Conservation (phyloP, 2,797 vertebrate genomes). For the Protonibea diacanthus region DNA sequence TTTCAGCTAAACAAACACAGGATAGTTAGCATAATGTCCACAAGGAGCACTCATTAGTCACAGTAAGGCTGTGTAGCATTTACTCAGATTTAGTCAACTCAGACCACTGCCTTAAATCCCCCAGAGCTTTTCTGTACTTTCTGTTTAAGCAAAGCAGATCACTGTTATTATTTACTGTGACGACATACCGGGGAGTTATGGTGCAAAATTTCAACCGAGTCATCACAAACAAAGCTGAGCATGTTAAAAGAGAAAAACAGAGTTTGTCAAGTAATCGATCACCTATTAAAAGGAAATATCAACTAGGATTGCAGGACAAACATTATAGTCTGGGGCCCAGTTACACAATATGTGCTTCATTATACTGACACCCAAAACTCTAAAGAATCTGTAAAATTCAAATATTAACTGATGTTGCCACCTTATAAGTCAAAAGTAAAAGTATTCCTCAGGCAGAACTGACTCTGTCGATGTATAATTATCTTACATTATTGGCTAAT, state of each 20-base stretch:
- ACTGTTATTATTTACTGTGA: constrained; percentile 12
- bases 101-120: constrained; percentile 10
- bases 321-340: constrained; percentile 3
- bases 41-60: not conserved
- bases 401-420: not conserved
- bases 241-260: constrained; percentile 20
- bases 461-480: no score
- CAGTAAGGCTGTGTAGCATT: not conserved
- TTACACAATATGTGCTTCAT: constrained; percentile 5
- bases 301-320: constrained; percentile 10
- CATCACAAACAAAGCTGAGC: constrained; percentile 32
- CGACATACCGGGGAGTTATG: constrained; percentile 11
- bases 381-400: not conserved
- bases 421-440: no score
- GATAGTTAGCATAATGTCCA: constrained; percentile 5
- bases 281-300: constrained; percentile 3
- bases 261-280: constrained; percentile 29
- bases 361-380: constrained; percentile 3
- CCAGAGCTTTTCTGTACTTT: constrained; percentile 5
- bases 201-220: not conserved
- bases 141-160: constrained; percentile 14
- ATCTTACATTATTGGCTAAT: no score
- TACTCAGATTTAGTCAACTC: constrained; percentile 1
- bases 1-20: not conserved
- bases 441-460: no score